These are phyloP conservation scores for Semaprochilodus insignis DNA, from an alignment of 2,797 vertebrate genomes.

Conservation along the genomic window DNA sequence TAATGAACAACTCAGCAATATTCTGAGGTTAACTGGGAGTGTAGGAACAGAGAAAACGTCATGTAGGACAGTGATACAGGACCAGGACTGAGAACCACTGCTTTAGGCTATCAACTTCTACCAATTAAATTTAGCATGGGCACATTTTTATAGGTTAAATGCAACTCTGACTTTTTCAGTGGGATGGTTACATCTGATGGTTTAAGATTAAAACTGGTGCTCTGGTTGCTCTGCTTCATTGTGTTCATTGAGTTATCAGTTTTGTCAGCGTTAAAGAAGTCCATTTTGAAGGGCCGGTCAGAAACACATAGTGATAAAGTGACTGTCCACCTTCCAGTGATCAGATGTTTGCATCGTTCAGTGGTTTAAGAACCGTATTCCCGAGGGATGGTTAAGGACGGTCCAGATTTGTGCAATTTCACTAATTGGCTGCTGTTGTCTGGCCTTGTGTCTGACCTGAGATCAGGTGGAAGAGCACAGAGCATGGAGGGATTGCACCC, in stretches of 20 bases:
- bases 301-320: neutral
- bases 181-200: conserved; percentile 28
- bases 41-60: too few species aligned
- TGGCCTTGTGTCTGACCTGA: neutral
- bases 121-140: neutral
- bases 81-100: too few species aligned
- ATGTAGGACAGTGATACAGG: too few species aligned
- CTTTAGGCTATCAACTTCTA: too few species aligned
- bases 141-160: neutral
- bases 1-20: too few species aligned
- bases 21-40: too few species aligned
- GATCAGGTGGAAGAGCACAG: conserved; percentile 4
- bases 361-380: neutral
- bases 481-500: neutral
- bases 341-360: neutral
- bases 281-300: neutral
- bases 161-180: conserved; percentile 25
- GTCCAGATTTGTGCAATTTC: conserved; percentile 12
- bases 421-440: conserved; percentile 20
- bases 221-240: conserved; percentile 25
- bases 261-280: conserved; percentile 35
- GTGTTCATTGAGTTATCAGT: conserved; percentile 28
- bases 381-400: neutral
- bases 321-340: neutral
- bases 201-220: conserved; percentile 43